These are phyloP conservation scores for Apogon hyalosoma DNA, from an alignment of 2,797 vertebrate genomes.

Conservation along the genomic window DNA sequence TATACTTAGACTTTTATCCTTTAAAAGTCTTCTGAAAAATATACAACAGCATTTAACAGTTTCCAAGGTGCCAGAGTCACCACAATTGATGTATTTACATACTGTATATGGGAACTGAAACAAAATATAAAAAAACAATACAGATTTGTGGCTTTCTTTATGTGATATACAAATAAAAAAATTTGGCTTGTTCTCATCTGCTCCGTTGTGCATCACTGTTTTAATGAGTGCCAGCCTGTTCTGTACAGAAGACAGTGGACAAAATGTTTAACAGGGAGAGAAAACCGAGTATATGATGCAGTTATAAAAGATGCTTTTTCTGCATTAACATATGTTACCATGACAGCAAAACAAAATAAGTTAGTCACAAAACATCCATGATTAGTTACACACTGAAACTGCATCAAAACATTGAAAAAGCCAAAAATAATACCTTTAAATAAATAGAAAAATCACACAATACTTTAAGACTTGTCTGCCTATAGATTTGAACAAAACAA, in stretches of 20 bases:
- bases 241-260: neutral
- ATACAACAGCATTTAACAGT: constrained; percentile 35
- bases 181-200: neutral
- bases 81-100: constrained; percentile 31
- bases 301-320: neutral
- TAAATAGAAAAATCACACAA: too few relatives aligned
- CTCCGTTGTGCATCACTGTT: neutral
- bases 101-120: neutral
- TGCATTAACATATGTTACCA: constrained; percentile 26
- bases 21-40: constrained; percentile 30
- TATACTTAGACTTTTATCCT: neutral
- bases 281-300: neutral
- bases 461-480: too few relatives aligned
- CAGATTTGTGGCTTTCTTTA: constrained; percentile 6
- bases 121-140: constrained; percentile 6
- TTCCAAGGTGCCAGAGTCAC: constrained; percentile 7
- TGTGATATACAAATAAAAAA: constrained; percentile 18
- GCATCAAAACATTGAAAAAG: neutral
- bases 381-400: neutral
- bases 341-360: constrained; percentile 1
- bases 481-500: neutral
- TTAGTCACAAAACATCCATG: constrained; percentile 3
- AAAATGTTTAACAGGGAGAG: neutral
- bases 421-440: neutral
- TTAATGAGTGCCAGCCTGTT: neutral